Percentiles rank a stretch among this genome's conserved stretches.
Conservation (phyloP, 2,797 vertebrate species). For the Rhyacichthys aspro region DNA sequence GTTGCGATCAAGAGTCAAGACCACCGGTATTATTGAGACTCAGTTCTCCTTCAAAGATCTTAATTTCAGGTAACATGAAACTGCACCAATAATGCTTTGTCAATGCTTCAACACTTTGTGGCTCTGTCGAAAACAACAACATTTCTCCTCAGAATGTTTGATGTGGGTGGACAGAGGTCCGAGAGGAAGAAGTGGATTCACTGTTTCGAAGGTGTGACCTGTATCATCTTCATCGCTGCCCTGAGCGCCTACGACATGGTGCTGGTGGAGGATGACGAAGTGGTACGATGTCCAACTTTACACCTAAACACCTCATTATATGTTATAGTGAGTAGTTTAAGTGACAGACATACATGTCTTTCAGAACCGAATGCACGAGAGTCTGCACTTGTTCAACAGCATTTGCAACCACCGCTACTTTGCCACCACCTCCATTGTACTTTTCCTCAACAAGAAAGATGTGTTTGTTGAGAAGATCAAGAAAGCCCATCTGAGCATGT, state of each 20-base stretch:
- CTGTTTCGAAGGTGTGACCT: conserved; percentile 98
- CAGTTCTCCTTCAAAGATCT: conserved; percentile 95
- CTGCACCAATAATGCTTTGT: background rate
- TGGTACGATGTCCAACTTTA: conserved; percentile 79
- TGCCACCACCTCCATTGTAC: conserved; percentile 93
- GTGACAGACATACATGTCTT: conserved; percentile 23
- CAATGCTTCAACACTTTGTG: background rate
- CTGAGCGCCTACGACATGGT: conserved; percentile 99
- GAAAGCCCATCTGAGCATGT: conserved; percentile 98
- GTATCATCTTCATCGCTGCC: conserved; percentile 98
- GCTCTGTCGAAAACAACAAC: background rate
- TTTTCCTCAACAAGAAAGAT: conserved; percentile 99
- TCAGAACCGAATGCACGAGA: conserved; percentile 99
- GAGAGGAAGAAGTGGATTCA: conserved; percentile 99
- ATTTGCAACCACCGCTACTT: conserved; percentile 99
- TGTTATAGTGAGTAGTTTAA: too few relatives aligned
- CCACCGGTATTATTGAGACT: conserved; percentile 97
- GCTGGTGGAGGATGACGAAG: conserved; percentile 97
- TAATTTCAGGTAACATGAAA: conserved; percentile 87
- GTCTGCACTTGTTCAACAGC: conserved; percentile 99
- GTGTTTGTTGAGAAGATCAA: conserved; percentile 97
- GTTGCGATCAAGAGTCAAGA: conserved; percentile 96
- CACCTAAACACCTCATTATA: background rate
- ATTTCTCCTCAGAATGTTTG: conserved; percentile 89
- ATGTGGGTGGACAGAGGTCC: conserved; percentile 96